Evolutionary conservation across 2,888 invertebrate species (phyloP), one percentile per base, ranked within the genome.

Genomic region (Leucophora obtusa): DNA sequence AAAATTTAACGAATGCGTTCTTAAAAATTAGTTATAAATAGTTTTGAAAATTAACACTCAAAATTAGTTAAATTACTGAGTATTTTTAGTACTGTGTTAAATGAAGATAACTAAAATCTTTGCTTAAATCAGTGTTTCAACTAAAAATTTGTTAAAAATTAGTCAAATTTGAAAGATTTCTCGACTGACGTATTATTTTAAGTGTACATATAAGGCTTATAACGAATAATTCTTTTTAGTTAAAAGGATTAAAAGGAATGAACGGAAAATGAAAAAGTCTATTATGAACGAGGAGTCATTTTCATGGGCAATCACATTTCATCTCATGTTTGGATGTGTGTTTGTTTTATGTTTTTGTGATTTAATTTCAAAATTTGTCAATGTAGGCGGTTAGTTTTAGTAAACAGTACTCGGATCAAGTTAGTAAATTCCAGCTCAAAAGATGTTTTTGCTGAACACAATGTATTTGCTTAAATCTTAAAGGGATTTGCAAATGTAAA

Each of bases 121-220:
- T n/a, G n/a, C n/a, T n/a, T n/a, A n/a, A n/a, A n/a, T n/a, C n/a
- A n/a, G n/a, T n/a, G n/a, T n/a, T n/a, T n/a, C n/a, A n/a, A n/a
- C n/a, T n/a, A n/a, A n/a, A n/a, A n/a, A n/a, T n/a, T n/a, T n/a
- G n/a, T n/a, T n/a, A n/a, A n/a, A n/a, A n/a, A n/a, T n/a, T n/a
- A n/a, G n/a, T n/a, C n/a, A n/a, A n/a, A n/a, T n/a, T n/a, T n/a
- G n/a, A n/a, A n/a, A n/a, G n/a, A n/a, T n/a, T n/a, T n/a, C n/a
- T n/a, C n/a, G n/a, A n/a, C n/a, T n/a, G n/a, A n/a, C n/a, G n/a
- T n/a, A n/a, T n/a, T n/a, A n/a, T n/a, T n/a, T n/a, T n/a, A n/a
- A 21, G 2, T 84, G 85, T 87, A 85, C 83, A 86, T 86, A 89
- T 89, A 85, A 89, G 86, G 86, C 87, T 89, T 87, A 88, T 87